phyloP scores from a whole-genome alignment of 2,797 vertebrate species.

The Acropternis orthonyx region DNA sequence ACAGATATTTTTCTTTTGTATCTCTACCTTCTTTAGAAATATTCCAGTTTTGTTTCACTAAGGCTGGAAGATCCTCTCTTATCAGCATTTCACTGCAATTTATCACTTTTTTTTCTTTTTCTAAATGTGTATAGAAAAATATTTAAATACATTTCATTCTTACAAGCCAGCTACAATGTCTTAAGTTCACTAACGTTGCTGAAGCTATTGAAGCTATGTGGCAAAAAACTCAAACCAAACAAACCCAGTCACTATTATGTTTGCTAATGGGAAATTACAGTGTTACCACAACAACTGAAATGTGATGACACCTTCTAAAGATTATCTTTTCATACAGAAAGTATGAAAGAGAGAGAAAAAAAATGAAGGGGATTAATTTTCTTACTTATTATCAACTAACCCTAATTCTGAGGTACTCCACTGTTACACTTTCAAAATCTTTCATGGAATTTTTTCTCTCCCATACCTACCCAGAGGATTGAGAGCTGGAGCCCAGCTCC shows the following conservation, averaged over 20 bases:
- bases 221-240: neutral
- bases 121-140: neutral
- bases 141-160: neutral
- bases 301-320: neutral
- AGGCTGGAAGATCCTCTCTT: neutral
- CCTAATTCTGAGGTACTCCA: neutral
- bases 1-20: neutral
- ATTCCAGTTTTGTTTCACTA: neutral
- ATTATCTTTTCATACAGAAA: neutral
- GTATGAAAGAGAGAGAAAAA: neutral
- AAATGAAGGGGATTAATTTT: neutral
- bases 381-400: neutral
- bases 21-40: neutral
- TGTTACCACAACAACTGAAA: neutral
- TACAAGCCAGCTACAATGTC: neutral
- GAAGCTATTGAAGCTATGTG: neutral
- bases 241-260: neutral
- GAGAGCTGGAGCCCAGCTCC: no score
- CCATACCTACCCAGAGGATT: no score
- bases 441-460: no score
- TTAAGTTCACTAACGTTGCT: neutral
- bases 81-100: neutral
- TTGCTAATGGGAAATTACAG: neutral
- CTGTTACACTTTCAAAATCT: no score
- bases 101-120: neutral